Evolutionary conservation across 1,140 invertebrate species (phyloP).

Genomic region (Drosophila nikananu): DNA sequence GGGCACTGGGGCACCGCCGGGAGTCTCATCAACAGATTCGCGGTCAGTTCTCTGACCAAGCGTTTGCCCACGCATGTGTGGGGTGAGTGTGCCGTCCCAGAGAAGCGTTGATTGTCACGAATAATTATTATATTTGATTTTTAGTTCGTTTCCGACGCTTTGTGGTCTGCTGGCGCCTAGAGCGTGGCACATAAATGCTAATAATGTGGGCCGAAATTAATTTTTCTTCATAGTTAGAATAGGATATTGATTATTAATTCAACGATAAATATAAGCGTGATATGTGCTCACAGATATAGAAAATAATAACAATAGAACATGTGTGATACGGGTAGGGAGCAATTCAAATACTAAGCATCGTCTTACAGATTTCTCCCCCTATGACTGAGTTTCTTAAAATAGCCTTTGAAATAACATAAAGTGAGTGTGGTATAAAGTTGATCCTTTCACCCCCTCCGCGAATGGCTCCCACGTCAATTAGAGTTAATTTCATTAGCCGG

Average conservation of each 20-base stretch:
- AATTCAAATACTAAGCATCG: background rate
- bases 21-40: slow-evolving; percentile 68
- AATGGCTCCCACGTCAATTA: slow-evolving; percentile 73
- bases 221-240: slow-evolving; percentile 1
- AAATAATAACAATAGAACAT: background rate
- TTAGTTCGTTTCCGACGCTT: slow-evolving; percentile 38
- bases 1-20: slow-evolving; percentile 4
- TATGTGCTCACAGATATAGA: background rate
- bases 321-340: too few species aligned
- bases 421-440: slow-evolving; percentile 7
- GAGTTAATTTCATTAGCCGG: slow-evolving; percentile 80
- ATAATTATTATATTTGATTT: too few species aligned
- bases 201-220: slow-evolving; percentile 32
- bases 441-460: background rate
- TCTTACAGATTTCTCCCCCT: background rate
- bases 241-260: background rate
- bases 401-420: background rate
- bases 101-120: too few species aligned
- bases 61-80: too few species aligned
- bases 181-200: slow-evolving; percentile 34
- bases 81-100: too few species aligned
- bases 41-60: slow-evolving; percentile 61
- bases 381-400: background rate
- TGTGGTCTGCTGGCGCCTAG: slow-evolving; percentile 33
- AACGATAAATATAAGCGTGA: background rate